phyloP scores from a whole-genome alignment of 2,888 invertebrate species.

The Dolichopus griseipennis region DNA sequence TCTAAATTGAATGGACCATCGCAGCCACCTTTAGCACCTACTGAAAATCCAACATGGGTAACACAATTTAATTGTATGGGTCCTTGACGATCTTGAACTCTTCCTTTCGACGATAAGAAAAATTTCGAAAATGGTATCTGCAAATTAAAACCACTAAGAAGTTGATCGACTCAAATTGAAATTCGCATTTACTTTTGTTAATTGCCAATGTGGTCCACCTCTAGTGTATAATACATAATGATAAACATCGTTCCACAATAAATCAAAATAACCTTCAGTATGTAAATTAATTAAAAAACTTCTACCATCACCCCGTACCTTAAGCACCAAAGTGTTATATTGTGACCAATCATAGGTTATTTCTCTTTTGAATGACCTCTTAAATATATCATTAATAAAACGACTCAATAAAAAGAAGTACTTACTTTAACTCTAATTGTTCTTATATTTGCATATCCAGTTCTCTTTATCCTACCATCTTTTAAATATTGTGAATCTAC shows the following conservation, averaged over 20 bases:
- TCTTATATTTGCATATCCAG: slow-evolving; percentile 76
- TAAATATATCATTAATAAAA: slow-evolving; percentile 27
- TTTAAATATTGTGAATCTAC: slow-evolving; percentile 62
- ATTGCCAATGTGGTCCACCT: slow-evolving; percentile 98
- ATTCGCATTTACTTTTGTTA: slow-evolving; percentile 63
- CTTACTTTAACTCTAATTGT: slow-evolving; percentile 58
- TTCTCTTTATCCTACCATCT: slow-evolving; percentile 66
- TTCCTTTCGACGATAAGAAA: slow-evolving; percentile 69
- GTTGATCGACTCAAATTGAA: neutral
- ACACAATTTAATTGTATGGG: slow-evolving; percentile 54
- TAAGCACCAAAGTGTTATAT: slow-evolving; percentile 67
- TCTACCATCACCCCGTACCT: slow-evolving; percentile 89
- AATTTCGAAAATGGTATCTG: slow-evolving; percentile 94
- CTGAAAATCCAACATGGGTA: slow-evolving; percentile 70
- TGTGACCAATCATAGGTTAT: slow-evolving; percentile 61
- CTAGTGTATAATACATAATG: slow-evolving; percentile 82
- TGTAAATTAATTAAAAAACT: slow-evolving; percentile 76
- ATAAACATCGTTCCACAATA: slow-evolving; percentile 83
- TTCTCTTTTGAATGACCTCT: slow-evolving; percentile 75
- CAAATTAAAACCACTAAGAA: slow-evolving; percentile 35
- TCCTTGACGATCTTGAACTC: slow-evolving; percentile 73
- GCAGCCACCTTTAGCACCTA: slow-evolving; percentile 61
- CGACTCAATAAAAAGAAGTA: neutral
- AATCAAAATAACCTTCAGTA: slow-evolving; percentile 66
- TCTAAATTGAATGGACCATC: slow-evolving; percentile 82